Base-by-base conservation (phyloP, 2,797 vertebrate species). In the Typhlichthys eigenmanni region DNA sequence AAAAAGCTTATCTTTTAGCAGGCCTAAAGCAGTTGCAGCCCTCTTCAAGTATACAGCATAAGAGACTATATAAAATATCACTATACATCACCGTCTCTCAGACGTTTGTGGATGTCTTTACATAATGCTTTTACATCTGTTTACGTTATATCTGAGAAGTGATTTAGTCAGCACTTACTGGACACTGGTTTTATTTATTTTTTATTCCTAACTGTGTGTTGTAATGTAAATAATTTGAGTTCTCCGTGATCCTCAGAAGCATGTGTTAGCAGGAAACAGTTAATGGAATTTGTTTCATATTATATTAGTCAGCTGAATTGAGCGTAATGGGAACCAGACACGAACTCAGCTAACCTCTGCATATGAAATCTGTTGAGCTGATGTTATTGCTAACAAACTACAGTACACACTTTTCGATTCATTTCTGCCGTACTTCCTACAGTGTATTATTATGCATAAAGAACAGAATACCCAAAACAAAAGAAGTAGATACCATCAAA, bases 321-420 rank as follows among this genome's bases (percentile, higher is more conserved):
- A 76, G 7, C 17, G 53, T 89, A 88, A 93, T 87, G 61, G 19
- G 75, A 90, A 90, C 69, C 92, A 93, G 88, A 88, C 82, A 9
- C 84, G 84, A 78, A 88, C 86, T 50, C 66, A 82, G 56, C 60
- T 80, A 49, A 89, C 79, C 81, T 60, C 60, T 51, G 68, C 66
- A 72, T 72, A 74, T 76, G 79, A 76, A 74, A 81, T 85, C 78
- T 81, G 79, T 71, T 77, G 72, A 85, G 81, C 53, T 62, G 60
- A 58, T 82, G 58, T 74, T 72, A 73, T 81, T 86, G 64, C 78
- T 61, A 70, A 78, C 58, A 60, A 82, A 84, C 81, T 71, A 78
- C 59, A 73, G 56, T 71, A 78, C 59, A 73, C 56, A 77, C 78
- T 75, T 78, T 77, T 19, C 57, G 5, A 49, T 78, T 80, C 72